These are phyloP conservation scores for Lepidurus arcticus DNA, from an alignment of 1,140 invertebrate genomes.

Conservation along the genomic window DNA sequence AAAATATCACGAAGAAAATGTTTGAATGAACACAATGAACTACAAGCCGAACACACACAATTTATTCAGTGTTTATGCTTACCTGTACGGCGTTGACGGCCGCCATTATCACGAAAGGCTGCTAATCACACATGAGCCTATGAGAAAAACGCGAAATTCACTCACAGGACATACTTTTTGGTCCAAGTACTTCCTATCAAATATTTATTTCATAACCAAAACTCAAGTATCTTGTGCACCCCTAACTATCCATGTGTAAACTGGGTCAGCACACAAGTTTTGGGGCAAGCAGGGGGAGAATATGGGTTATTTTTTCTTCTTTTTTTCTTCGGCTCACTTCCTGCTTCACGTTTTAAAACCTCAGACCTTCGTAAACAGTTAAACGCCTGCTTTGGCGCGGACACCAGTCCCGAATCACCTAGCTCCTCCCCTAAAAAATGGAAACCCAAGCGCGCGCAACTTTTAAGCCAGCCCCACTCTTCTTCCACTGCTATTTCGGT, in stretches of 20 bases:
- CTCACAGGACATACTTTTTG: background rate
- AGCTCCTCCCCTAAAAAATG: no score
- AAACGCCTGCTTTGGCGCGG: conserved; percentile 4
- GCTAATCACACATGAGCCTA: conserved; percentile 3
- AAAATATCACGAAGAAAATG: background rate
- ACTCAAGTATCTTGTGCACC: background rate
- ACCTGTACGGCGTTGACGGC: conserved; percentile 16
- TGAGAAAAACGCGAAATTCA: background rate
- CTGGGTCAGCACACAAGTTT: conserved; percentile 4
- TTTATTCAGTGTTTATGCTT: background rate
- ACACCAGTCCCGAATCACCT: background rate
- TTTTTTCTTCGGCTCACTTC: background rate
- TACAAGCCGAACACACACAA: background rate
- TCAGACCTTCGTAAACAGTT: background rate
- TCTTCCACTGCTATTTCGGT: background rate
- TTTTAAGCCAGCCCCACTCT: background rate
- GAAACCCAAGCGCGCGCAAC: background rate
- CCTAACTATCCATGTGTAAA: conserved; percentile 5
- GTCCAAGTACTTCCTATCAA: background rate
- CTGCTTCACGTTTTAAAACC: conserved; percentile 15
- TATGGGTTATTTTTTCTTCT: conserved; percentile 22
- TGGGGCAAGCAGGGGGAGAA: background rate
- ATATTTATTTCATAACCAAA: background rate
- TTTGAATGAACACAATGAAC: background rate
- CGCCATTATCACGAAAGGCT: conserved; percentile 21